A percentile compares a stretch with the other conserved stretches of the same genome.
phyloP scores from a whole-genome alignment of 2,888 invertebrate genomes.

The Artemia sinica region DNA sequence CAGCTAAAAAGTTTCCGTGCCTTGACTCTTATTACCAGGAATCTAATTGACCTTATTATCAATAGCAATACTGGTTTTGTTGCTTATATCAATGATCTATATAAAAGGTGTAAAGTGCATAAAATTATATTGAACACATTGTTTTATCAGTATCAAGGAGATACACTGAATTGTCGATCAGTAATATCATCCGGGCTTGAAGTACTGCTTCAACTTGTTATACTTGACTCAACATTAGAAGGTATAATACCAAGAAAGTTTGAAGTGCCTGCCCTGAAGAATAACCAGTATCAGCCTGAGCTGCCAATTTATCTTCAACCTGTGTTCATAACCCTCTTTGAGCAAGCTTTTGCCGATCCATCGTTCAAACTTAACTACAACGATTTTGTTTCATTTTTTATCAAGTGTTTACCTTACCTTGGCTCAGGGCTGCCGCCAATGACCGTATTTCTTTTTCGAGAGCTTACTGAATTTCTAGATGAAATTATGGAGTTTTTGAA shows the following conservation, averaged over 20 bases:
- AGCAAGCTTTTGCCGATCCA: slow-evolving; percentile 41
- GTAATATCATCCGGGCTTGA: not conserved
- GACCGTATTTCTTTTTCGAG: slow-evolving; percentile 3
- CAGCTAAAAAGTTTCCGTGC: slow-evolving; percentile 58
- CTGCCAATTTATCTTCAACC: slow-evolving; percentile 56
- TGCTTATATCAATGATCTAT: slow-evolving; percentile 49
- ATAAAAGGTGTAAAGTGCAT: not conserved
- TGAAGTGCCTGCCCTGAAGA: slow-evolving; percentile 1
- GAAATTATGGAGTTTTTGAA: not conserved
- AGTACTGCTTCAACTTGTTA: not conserved
- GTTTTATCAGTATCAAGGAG: not conserved
- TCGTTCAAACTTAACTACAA: slow-evolving; percentile 54
- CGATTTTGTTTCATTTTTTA: slow-evolving; percentile 64
- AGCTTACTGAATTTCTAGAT: slow-evolving; percentile 1
- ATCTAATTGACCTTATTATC: slow-evolving; percentile 51
- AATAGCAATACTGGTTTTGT: slow-evolving; percentile 59
- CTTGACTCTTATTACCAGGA: slow-evolving; percentile 49
- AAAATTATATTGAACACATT: not conserved
- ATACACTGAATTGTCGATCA: not conserved
- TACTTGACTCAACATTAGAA: not conserved
- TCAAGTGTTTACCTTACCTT: slow-evolving; percentile 60
- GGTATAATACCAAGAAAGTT: not conserved
- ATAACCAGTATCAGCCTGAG: slow-evolving; percentile 43
- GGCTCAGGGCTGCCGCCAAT: slow-evolving; percentile 56
- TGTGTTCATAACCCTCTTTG: slow-evolving; percentile 59